Percentiles rank a stretch among this genome's conserved stretches.
Evolutionary conservation across 2,113 vertebrate species (phyloP).

Genomic region (rabbit (Oryctolagus cuniculus)): mOryCun1.1 NC_091436.1:60271001-60271500

Average conservation of each 20-base stretch:
- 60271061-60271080: constrained; percentile 51
- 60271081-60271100: constrained; percentile 46
- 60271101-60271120: not conserved
- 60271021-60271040: constrained; percentile 26
- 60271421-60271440: constrained; percentile 27
- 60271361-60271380: no score
- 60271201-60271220: not conserved
- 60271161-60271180: constrained; percentile 26
- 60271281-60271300: constrained; percentile 36
- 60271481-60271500: constrained; percentile 31
- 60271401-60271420: constrained; percentile 36
- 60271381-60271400: not conserved
- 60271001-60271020: constrained; percentile 38
- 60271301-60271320: constrained; percentile 19
- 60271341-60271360: not conserved
- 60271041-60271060: constrained; percentile 35
- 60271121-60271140: not conserved
- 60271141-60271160: constrained; percentile 1
- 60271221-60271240: not conserved
- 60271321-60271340: constrained; percentile 18
- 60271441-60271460: constrained; percentile 33
- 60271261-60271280: not conserved
- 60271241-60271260: not conserved
- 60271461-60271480: constrained; percentile 44
- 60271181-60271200: not conserved